These are phyloP conservation scores for Agelas oroides DNA, from an alignment of 37 sponge, comb jelly and placozoan genomes.

Conservation along the genomic window DNA sequence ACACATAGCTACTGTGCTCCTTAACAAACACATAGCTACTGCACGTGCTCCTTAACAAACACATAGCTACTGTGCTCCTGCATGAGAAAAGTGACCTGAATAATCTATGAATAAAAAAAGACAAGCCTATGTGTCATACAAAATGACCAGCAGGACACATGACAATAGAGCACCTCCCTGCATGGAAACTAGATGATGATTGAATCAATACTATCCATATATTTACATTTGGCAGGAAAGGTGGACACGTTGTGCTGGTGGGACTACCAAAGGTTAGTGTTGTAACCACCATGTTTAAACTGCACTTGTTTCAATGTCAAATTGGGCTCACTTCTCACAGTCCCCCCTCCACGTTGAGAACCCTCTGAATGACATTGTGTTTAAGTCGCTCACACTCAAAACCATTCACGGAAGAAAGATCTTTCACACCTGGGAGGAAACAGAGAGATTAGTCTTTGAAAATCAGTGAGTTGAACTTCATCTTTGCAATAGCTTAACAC, in stretches of 20 bases:
- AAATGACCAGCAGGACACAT: no score
- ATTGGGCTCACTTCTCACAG: background rate
- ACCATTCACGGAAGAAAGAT: conserved; percentile 92
- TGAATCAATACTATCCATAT: no score
- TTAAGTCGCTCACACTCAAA: conserved; percentile 81
- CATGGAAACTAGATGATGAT: background rate
- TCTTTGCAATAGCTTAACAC: no score
- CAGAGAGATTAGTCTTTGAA: conserved; percentile 60
- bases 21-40: no score
- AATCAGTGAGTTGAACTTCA: conserved; percentile 45
- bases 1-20: no score
- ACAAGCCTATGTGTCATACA: no score
- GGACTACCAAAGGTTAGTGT: conserved; percentile 78
- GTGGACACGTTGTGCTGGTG: conserved; percentile 75
- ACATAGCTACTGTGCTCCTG: no score
- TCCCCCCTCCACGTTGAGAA: conserved; percentile 80
- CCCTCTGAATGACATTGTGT: conserved; percentile 74
- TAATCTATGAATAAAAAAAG: no score
- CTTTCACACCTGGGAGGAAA: conserved; percentile 87
- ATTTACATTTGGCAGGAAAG: conserved; percentile 58
- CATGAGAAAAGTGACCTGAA: no score
- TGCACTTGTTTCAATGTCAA: no score
- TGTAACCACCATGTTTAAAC: background rate
- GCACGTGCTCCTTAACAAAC: no score
- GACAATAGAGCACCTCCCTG: background rate